Conservation (phyloP, 2,113 vertebrate species). For the Piliocolobus tephrosceles region DNA sequence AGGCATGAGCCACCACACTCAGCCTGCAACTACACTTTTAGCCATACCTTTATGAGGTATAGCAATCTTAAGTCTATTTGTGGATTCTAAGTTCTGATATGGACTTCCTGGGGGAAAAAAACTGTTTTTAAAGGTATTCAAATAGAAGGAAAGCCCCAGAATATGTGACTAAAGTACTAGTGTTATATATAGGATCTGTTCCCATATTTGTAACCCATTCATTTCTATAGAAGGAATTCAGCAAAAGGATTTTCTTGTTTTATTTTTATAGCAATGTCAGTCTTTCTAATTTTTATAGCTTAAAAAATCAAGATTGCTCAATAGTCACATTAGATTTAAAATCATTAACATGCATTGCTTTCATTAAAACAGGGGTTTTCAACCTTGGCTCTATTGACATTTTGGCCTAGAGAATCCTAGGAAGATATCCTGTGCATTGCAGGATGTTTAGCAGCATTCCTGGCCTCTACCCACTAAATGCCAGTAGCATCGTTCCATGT, state of each 20-base stretch:
- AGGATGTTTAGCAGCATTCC: background rate
- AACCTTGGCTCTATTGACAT: background rate
- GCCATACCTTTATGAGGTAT: background rate
- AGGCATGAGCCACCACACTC: too few species aligned
- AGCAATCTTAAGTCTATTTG: background rate
- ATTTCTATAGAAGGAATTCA: slow-evolving; percentile 32
- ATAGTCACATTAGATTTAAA: background rate
- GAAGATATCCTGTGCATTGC: background rate
- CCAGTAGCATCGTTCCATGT: background rate
- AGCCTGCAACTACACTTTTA: background rate
- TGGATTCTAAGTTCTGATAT: background rate
- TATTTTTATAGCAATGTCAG: background rate
- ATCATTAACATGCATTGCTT: background rate
- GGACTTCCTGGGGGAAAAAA: background rate
- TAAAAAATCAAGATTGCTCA: background rate
- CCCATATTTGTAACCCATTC: background rate
- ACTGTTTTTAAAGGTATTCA: background rate
- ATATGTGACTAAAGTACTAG: background rate
- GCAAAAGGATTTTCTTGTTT: background rate
- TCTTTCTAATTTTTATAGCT: slow-evolving; percentile 11
- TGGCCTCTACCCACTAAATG: background rate
- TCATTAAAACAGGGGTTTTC: background rate
- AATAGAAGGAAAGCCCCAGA: background rate
- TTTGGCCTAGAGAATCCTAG: background rate
- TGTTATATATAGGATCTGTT: background rate